These are phyloP conservation scores for Dendrophyllia cribrosa DNA, from an alignment of 64 coral and sea anemone genomes.

Conservation along the genomic window DNA sequence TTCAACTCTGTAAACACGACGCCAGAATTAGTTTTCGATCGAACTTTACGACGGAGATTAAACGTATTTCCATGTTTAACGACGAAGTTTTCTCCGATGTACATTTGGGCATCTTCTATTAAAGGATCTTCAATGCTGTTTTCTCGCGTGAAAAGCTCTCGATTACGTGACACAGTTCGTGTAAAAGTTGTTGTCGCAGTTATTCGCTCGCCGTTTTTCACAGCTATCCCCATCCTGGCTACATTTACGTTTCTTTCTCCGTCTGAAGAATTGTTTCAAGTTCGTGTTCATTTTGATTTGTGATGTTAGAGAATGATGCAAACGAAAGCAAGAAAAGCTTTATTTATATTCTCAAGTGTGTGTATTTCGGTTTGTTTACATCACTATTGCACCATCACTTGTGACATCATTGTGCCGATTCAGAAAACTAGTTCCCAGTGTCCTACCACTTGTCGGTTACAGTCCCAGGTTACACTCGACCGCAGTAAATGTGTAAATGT, in stretches of 20 bases:
- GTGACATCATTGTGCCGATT: neutral
- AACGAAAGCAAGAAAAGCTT: neutral
- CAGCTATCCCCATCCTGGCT: conserved; percentile 21
- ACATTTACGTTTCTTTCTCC: conserved; percentile 49
- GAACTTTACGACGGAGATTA: conserved; percentile 60
- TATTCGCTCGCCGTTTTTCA: neutral
- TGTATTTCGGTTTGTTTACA: neutral
- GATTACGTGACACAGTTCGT: conserved; percentile 8
- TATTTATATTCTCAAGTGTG: neutral
- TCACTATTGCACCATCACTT: neutral
- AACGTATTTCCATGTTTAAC: conserved; percentile 73
- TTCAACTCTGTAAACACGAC: conserved; percentile 73
- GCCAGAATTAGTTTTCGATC: conserved; percentile 34
- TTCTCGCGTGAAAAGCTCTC: neutral
- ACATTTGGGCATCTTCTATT: conserved; percentile 54
- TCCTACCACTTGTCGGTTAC: too few species aligned
- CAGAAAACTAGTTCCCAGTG: too few species aligned
- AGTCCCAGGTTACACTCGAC: too few species aligned
- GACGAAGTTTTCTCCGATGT: conserved; percentile 85
- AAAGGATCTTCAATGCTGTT: conserved; percentile 40
- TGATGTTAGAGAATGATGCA: neutral
- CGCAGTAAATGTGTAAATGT: too few species aligned
- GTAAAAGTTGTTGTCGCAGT: neutral
- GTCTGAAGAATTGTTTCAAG: conserved; percentile 4
- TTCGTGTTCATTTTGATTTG: neutral